Evolutionary conservation across 2,797 vertebrate species (phyloP).

Genomic region (Zalophus californianus): DNA sequence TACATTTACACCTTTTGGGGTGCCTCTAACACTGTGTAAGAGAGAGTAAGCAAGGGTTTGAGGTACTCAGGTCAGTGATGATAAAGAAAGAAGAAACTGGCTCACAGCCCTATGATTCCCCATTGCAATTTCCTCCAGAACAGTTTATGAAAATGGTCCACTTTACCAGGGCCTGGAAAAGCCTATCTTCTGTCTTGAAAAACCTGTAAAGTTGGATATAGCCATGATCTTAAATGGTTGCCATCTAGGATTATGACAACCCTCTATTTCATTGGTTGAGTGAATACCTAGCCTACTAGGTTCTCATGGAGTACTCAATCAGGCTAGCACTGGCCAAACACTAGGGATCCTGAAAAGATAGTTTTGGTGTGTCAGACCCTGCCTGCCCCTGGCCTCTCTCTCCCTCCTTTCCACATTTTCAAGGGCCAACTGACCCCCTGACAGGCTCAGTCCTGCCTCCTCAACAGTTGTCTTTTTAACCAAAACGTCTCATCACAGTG

Average conservation of each 20-base stretch:
- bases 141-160: background rate
- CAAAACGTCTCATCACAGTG: background rate
- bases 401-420: background rate
- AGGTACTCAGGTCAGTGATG: too few relatives aligned
- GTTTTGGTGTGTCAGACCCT: background rate
- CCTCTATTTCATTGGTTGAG: background rate
- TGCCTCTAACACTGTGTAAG: background rate
- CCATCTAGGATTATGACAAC: background rate
- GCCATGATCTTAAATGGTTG: background rate
- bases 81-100: background rate
- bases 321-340: background rate
- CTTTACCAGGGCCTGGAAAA: background rate
- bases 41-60: background rate
- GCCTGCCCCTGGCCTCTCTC: background rate
- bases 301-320: background rate
- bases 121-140: background rate
- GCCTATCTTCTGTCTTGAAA: background rate
- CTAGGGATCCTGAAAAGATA: background rate
- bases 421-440: background rate
- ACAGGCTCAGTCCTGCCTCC: background rate
- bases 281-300: background rate
- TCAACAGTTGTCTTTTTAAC: background rate
- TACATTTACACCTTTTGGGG: background rate
- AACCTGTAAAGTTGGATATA: background rate
- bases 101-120: background rate